These are phyloP conservation scores for Epizoanthus ramosus DNA, from an alignment of 92 coral and sea anemone genomes.

Conservation along the genomic window DNA sequence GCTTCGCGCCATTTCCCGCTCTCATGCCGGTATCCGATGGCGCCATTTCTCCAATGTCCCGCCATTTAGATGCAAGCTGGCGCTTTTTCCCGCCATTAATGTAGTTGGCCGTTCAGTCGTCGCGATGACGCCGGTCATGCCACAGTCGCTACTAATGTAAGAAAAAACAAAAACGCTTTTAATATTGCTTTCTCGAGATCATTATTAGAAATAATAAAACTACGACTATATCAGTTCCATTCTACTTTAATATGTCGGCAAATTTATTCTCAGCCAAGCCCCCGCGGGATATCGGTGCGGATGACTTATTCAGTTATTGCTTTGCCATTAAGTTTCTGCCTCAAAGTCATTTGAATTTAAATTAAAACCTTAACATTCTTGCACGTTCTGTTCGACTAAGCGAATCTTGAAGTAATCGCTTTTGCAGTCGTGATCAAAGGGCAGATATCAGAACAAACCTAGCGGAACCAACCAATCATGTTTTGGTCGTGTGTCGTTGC, in stretches of 20 bases:
- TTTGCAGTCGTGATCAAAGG: conserved; percentile 15
- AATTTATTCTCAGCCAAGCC: not conserved
- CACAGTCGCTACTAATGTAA: not conserved
- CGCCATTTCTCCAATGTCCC: conserved; percentile 32
- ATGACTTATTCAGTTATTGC: conserved; percentile 37
- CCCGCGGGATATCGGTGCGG: conserved; percentile 4
- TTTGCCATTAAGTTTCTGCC: conserved; percentile 23
- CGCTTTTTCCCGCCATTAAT: conserved; percentile 45
- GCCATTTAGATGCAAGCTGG: conserved; percentile 37
- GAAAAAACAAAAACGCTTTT: not conserved
- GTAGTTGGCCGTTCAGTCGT: conserved; percentile 3
- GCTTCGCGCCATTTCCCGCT: conserved; percentile 31
- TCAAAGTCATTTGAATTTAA: conserved; percentile 8
- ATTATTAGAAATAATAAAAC: not conserved
- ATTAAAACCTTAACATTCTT: conserved; percentile 37
- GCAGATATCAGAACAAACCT: not conserved
- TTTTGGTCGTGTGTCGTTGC: not conserved
- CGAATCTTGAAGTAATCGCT: conserved; percentile 15
- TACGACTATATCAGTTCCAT: not conserved
- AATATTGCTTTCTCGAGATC: not conserved
- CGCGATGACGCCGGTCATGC: conserved; percentile 3
- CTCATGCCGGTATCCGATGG: conserved; percentile 42
- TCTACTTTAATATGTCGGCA: not conserved
- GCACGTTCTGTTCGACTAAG: conserved; percentile 18
- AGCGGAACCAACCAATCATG: conserved; percentile 13